Evolutionary conservation across 1,140 invertebrate species (phyloP), one percentile per base, ranked within the genome.

Genomic region (Musca domestica): DNA sequence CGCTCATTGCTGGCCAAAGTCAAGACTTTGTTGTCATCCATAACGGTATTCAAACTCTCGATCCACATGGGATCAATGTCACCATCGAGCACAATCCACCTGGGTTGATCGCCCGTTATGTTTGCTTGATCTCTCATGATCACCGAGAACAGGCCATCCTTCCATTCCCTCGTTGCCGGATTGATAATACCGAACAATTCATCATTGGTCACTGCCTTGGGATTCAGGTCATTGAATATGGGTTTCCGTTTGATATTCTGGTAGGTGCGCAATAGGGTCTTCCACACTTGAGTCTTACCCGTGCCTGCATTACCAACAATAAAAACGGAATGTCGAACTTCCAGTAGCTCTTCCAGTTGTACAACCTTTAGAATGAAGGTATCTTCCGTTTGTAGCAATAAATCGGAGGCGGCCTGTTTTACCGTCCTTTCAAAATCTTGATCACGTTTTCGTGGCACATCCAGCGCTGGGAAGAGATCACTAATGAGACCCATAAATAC

Each of bases 41-140:
- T 94, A 0, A 94, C 92, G 0, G 92, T 94, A 78, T 98, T 98
- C 7, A 98, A 83, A 2, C 95, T 97, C 83, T 98, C 95, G 72
- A 98, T 98, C 96, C 95, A 98, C 95, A 98, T 98, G 0, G 96
- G 96, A 88, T 98, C 96, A 75, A 98, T 98, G 76, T 98, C 96
- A 54, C 96, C 96, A 83, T 98, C 96, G 51, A 98, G 83, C 19
- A 98, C 87, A 76, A 98, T 96, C 96, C 96, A 98, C 83, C 97
- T 96, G 1, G 95, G 95, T 82, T 93, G 90, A 76, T 96, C 95
- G 12, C 90, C 91, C 12, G 87, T 85, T 71, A 93, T 79, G 85
- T 97, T 97, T n/a, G 92, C 95, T 84, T 98, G 92, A 73, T 98
- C 95, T 83, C 96, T 86, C 95, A 98, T 98, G 27, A 98, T 89